A percentile compares a stretch with the other conserved stretches of the same genome.
Conservation (phyloP, 37 sponge, comb jelly and placozoan genomes). For the Theonella swinhoei region DNA sequence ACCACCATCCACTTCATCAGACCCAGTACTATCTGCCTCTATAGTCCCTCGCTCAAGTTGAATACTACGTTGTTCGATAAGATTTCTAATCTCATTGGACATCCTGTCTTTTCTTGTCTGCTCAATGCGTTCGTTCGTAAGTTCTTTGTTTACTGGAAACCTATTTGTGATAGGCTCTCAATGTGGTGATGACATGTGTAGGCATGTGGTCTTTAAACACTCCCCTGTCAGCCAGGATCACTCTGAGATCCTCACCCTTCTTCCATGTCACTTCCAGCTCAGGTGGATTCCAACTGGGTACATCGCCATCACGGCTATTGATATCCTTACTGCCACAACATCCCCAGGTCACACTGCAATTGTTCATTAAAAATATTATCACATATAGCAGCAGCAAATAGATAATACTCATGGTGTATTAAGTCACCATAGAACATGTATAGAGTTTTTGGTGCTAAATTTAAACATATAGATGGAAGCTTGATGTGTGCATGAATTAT, state of each 20-base stretch:
- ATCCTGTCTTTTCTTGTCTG: neutral
- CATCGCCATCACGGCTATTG: neutral
- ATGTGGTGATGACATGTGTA: conserved; percentile 6
- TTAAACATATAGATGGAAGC: too few relatives aligned
- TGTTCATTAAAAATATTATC: too few relatives aligned
- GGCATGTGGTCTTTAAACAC: conserved; percentile 61
- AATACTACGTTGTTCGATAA: neutral
- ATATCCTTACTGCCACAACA: neutral
- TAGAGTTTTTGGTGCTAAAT: too few relatives aligned
- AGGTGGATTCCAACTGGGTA: too few relatives aligned
- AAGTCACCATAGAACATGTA: too few relatives aligned
- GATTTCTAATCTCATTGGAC: neutral
- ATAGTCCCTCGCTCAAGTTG: too few relatives aligned
- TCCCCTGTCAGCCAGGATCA: conserved; percentile 30
- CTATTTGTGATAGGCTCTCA: neutral
- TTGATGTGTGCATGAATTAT: too few relatives aligned
- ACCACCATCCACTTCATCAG: too few relatives aligned
- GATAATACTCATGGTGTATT: too few relatives aligned
- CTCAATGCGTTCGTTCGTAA: neutral
- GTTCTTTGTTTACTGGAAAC: neutral
- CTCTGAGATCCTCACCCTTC: conserved; percentile 37
- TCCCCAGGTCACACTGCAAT: neutral
- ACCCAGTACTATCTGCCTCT: too few relatives aligned
- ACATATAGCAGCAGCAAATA: too few relatives aligned
- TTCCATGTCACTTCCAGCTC: neutral